Evolutionary conservation across 53 echinoderm and acorn worm genomes (phyloP).

Genomic region (Crossaster papposus): DNA sequence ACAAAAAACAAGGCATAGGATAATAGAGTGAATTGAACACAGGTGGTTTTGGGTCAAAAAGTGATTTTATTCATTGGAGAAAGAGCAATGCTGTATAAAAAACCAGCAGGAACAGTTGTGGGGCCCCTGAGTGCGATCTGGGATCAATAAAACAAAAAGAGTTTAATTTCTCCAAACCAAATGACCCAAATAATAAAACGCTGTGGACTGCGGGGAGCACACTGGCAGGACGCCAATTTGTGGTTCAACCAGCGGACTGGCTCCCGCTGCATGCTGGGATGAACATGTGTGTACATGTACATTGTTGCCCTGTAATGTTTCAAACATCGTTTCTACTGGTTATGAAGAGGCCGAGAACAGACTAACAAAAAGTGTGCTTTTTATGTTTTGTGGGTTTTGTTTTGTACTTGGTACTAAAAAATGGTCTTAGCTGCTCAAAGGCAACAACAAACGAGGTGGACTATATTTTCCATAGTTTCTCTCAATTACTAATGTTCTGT

Average conservation of each 20-base stretch:
- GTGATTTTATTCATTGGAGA: neutral
- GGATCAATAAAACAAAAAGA: conserved; percentile 25
- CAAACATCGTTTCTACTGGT: neutral
- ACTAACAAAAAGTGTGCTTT: neutral
- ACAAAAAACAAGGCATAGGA: neutral
- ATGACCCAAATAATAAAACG: conserved; percentile 16
- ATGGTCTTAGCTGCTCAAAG: no score
- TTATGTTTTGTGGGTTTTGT: neutral
- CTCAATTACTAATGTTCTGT: neutral
- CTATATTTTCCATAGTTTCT: no score
- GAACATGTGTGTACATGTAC: conserved; percentile 10
- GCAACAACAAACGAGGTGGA: no score
- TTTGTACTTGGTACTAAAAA: no score
- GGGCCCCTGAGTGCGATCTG: conserved; percentile 12
- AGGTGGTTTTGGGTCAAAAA: neutral
- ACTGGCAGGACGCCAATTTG: conserved; percentile 48
- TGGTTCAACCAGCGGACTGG: conserved; percentile 3
- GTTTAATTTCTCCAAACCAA: neutral
- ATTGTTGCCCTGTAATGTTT: neutral
- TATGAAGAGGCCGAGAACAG: neutral
- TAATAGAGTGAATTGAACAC: neutral
- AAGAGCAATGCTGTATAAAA: neutral
- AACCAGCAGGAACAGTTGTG: neutral
- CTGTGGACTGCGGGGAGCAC: neutral
- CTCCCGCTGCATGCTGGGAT: conserved; percentile 37